Conservation (phyloP, 2,113 vertebrate species). For the Elachura formosa region DNA sequence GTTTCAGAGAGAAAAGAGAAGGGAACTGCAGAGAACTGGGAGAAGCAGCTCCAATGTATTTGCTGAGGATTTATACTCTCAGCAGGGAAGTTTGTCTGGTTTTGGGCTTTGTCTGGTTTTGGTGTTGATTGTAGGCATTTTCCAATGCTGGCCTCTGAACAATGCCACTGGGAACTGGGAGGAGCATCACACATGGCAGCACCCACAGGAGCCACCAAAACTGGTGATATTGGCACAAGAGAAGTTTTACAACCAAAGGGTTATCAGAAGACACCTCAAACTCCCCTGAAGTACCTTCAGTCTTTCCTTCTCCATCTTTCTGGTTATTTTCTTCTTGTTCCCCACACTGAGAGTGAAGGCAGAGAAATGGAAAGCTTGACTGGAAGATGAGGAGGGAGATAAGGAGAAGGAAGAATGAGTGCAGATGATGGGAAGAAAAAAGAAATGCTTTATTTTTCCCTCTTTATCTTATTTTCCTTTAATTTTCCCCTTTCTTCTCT, state of each 20-base stretch:
- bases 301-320: neutral
- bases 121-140: neutral
- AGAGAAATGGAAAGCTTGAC: neutral
- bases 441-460: neutral
- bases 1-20: neutral
- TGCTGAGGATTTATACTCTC: neutral
- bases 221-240: rapidly evolving
- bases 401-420: neutral
- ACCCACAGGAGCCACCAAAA: neutral
- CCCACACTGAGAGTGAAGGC: neutral
- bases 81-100: neutral
- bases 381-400: neutral
- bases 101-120: neutral
- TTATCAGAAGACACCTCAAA: neutral
- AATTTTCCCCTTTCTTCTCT: neutral
- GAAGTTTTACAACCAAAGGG: neutral
- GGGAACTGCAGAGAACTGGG: neutral
- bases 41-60: neutral
- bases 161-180: neutral
- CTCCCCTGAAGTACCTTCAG: neutral
- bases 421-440: neutral
- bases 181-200: neutral
- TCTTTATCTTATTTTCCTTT: neutral
- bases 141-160: neutral
- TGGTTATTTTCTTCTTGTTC: neutral